Percentiles rank a stretch among this genome's conserved stretches.
Evolutionary conservation across 1,140 invertebrate genomes (phyloP).

Genomic region (Musca domestica): DNA sequence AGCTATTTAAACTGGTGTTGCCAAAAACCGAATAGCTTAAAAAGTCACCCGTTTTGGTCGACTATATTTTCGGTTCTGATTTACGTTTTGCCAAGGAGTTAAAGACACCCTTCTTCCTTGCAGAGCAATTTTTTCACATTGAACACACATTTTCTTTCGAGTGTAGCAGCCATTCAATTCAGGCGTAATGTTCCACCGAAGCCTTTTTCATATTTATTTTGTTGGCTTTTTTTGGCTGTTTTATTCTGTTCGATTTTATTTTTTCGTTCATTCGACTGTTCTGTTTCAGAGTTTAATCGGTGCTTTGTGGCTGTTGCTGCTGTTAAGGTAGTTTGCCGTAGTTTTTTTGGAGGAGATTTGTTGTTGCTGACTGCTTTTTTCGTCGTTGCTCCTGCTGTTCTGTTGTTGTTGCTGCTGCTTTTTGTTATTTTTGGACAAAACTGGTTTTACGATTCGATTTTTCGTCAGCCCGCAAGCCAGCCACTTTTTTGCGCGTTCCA

Average conservation of each 20-base stretch:
- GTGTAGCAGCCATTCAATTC: too few relatives aligned
- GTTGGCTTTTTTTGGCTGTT: background rate
- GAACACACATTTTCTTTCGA: too few relatives aligned
- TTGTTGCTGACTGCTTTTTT: slow-evolving; percentile 11
- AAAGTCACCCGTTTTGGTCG: too few relatives aligned
- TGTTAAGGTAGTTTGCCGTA: background rate
- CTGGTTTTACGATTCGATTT: background rate
- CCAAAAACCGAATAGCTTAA: too few relatives aligned
- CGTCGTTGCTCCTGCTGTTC: background rate
- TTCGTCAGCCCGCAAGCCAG: background rate
- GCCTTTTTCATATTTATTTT: slow-evolving; percentile 10
- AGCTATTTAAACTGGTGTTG: too few relatives aligned
- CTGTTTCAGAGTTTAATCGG: slow-evolving; percentile 1
- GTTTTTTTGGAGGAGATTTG: too few relatives aligned
- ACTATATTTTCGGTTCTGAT: too few relatives aligned
- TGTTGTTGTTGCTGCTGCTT: slow-evolving; percentile 7
- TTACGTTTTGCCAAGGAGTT: too few relatives aligned
- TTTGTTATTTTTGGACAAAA: slow-evolving; percentile 12
- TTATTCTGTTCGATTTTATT: background rate
- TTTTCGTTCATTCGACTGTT: too few relatives aligned
- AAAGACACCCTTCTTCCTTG: too few relatives aligned
- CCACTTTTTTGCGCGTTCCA: background rate
- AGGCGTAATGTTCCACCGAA: background rate
- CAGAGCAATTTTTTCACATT: too few relatives aligned
- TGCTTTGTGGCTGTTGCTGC: slow-evolving; percentile 10